phyloP scores from a whole-genome alignment of 2,113 vertebrate genomes.

The Chionodraco myersi region DNA sequence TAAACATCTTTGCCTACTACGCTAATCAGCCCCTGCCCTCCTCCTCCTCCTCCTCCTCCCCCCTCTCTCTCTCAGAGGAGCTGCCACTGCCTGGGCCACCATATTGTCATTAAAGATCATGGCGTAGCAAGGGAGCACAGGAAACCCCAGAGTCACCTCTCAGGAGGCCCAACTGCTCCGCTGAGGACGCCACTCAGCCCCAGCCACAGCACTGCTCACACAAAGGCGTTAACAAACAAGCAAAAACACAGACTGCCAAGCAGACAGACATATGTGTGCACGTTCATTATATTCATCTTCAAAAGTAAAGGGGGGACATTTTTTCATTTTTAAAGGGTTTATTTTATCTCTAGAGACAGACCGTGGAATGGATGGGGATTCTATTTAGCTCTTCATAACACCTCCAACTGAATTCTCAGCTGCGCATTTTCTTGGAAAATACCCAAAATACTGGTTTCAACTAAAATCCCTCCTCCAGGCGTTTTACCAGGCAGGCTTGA shows the following conservation, averaged over 20 bases:
- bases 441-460: constrained; percentile 60
- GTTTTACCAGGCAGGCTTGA: constrained; percentile 65
- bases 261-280: constrained; percentile 63
- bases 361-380: constrained; percentile 55
- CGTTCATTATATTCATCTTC: constrained; percentile 57
- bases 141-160: constrained; percentile 76
- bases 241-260: constrained; percentile 43
- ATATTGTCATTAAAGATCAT: constrained; percentile 85
- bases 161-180: constrained; percentile 65
- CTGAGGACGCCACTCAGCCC: constrained; percentile 60
- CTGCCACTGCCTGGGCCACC: constrained; percentile 75
- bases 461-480: constrained; percentile 68
- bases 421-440: constrained; percentile 49
- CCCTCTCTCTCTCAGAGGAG: constrained; percentile 55
- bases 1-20: constrained; percentile 77
- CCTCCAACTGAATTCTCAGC: constrained; percentile 56
- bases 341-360: constrained; percentile 55
- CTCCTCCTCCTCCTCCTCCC: constrained; percentile 16
- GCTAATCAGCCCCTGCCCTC: constrained; percentile 67
- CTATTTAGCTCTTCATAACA: constrained; percentile 59
- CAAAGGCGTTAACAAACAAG: constrained; percentile 66
- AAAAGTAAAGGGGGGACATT: constrained; percentile 31
- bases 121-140: constrained; percentile 69
- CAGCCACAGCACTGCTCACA: constrained; percentile 53
- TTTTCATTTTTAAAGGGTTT: constrained; percentile 11